Base-by-base conservation (phyloP, 1,140 invertebrate species). In the Odontomachus brunneus region DNA sequence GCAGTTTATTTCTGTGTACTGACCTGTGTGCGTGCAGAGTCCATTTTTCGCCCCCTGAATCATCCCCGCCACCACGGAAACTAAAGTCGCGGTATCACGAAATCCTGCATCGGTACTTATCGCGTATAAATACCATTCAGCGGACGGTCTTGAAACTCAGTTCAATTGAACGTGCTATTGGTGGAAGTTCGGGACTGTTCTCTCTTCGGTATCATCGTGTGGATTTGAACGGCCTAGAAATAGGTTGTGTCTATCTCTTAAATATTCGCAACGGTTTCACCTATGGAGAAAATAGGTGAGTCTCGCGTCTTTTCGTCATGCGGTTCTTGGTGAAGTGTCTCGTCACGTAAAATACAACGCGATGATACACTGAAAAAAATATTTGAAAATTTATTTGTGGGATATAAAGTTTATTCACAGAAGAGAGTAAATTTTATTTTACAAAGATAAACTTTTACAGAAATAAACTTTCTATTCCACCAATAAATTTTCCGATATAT, bases 41-140 rank as follows among this genome's bases (percentile, higher is more conserved):
- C 59, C 75, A 81, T 59, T 38, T 59, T 83, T 57, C 48, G 44
- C 67, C 48, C 19, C 53, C 12, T 65, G 71, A 29, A 44, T 59
- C 71, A 24, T 57, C 84, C 53, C 48, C 33, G 29, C 29, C 19
- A 14, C 5, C 48, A 84, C 38, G 60, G 48, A 49, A 81, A 67
- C 26, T 49, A 49, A 53, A 75, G 59, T 53, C 53, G 74, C 75
- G 19, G 12, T 73, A 74, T 83, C 73, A 3, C 22, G 55, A n/a
- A 69, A 71, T 74, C n/a, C 38, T 48, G 57, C 51, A n/a, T n/a
- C n/a, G n/a, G n/a, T n/a, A 22, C 44, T 62, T 63, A 33, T 17
- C 69, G 51, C 15, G 24, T 89, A 89, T 89, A 89, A 89, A 88
- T 86, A 88, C 75, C 83, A 85, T 84, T 60, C 26, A 9, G 26